Evolutionary conservation across 2,113 vertebrate genomes (phyloP).

Genomic region (Ammodytes dubius): DNA sequence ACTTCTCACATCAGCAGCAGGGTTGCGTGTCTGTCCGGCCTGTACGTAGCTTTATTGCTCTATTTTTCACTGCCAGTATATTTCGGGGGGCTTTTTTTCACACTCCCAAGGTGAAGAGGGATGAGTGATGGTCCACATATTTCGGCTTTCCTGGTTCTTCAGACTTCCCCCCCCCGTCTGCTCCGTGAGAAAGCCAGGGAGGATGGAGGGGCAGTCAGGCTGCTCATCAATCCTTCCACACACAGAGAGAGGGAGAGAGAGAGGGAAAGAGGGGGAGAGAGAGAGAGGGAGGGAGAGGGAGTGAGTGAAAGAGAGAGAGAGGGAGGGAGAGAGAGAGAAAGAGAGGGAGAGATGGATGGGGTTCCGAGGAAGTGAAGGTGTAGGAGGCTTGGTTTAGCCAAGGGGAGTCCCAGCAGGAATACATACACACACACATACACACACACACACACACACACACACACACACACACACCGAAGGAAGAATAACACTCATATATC

Average conservation of each 20-base stretch:
- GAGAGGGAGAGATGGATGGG: constrained; percentile 41
- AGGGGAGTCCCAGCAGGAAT: constrained; percentile 84
- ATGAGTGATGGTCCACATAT: constrained; percentile 63
- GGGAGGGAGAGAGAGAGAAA: constrained; percentile 2
- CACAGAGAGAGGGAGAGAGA: not conserved
- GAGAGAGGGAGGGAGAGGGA: not conserved
- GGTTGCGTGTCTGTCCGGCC: constrained; percentile 42
- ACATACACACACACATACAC: constrained; percentile 67
- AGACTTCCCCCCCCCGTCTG: constrained; percentile 25
- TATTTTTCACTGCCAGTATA: constrained; percentile 54
- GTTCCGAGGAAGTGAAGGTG: constrained; percentile 75
- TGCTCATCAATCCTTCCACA: constrained; percentile 72
- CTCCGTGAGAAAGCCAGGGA: constrained; percentile 71
- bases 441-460: constrained; percentile 31
- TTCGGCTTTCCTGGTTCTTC: constrained; percentile 57
- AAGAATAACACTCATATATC: constrained; percentile 87
- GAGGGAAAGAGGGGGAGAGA: constrained; percentile 36
- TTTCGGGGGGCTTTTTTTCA: constrained; percentile 27
- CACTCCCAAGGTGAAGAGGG: constrained; percentile 69
- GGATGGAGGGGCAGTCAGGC: constrained; percentile 58
- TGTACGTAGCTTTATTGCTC: constrained; percentile 60
- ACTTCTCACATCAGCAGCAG: constrained; percentile 50
- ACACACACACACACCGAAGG: constrained; percentile 57
- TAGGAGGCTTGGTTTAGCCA: constrained; percentile 75
- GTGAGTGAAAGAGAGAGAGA: not conserved